phyloP scores from a whole-genome alignment of 2,797 vertebrate species.

The Dendrocincla fuliginosa region DNA sequence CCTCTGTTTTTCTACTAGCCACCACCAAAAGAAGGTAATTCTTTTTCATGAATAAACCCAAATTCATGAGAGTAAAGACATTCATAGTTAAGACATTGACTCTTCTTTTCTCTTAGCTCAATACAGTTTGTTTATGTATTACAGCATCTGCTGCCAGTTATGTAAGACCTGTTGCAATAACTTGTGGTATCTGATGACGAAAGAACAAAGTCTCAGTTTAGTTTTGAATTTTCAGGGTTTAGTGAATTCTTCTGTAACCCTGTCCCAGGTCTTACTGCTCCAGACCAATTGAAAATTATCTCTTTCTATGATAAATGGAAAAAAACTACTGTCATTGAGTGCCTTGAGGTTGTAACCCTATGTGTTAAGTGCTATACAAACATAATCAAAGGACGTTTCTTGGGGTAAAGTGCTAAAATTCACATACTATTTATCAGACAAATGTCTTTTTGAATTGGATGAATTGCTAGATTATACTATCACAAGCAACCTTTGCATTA shows the following conservation, averaged over 20 bases:
- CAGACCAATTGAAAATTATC: background rate
- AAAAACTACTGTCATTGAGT: background rate
- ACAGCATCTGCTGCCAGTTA: slow-evolving; percentile 9
- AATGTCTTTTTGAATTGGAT: background rate
- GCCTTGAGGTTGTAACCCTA: background rate
- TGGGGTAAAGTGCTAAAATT: background rate
- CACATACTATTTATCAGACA: background rate
- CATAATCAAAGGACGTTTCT: background rate
- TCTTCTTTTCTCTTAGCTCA: background rate
- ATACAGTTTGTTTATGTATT: slow-evolving; percentile 41
- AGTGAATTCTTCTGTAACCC: background rate
- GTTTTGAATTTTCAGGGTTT: slow-evolving; percentile 20
- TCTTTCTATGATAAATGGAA: background rate
- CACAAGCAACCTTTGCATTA: background rate
- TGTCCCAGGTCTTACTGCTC: background rate
- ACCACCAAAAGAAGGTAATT: background rate
- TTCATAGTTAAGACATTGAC: background rate
- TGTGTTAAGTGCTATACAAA: background rate
- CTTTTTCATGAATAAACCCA: background rate
- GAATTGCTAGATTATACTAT: background rate
- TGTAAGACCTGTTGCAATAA: slow-evolving; percentile 47
- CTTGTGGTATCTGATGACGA: slow-evolving; percentile 20
- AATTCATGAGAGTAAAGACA: background rate
- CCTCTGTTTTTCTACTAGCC: background rate
- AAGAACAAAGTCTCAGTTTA: slow-evolving; percentile 54